phyloP scores from a whole-genome alignment of 2,797 vertebrate genomes.

The Gymnothorax reevesii region DNA sequence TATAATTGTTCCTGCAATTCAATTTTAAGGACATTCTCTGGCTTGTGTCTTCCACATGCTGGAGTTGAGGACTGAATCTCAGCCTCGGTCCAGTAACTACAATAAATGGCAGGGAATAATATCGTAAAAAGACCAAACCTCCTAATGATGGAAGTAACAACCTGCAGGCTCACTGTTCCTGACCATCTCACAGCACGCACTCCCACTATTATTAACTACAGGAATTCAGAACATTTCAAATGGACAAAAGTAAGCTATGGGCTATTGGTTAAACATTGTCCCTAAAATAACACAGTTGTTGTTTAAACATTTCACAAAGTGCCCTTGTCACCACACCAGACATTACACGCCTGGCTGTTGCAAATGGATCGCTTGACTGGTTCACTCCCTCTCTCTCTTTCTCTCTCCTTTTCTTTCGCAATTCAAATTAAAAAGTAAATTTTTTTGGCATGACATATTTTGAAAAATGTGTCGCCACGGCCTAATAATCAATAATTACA shows the following conservation, averaged over 20 bases:
- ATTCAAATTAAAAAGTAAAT: no score
- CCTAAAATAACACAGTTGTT: conserved; percentile 32
- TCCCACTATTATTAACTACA: conserved; percentile 29
- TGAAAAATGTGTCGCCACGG: no score
- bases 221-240: conserved; percentile 32
- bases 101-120: neutral
- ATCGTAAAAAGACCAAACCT: neutral
- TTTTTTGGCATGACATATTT: no score
- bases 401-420: neutral
- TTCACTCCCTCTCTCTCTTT: neutral
- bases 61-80: neutral
- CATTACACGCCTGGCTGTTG: neutral
- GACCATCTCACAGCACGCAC: neutral
- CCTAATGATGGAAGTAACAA: neutral
- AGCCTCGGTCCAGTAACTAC: neutral
- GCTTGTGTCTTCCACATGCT: neutral
- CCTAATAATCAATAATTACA: no score
- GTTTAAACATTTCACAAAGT: conserved; percentile 27
- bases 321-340: neutral
- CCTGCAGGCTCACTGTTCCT: neutral
- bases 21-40: neutral
- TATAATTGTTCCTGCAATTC: neutral
- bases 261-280: conserved; percentile 24
- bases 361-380: neutral
- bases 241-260: conserved; percentile 20